Evolutionary conservation across 2,797 vertebrate genomes (phyloP).

Genomic region (Centroberyx gerrardi): DNA sequence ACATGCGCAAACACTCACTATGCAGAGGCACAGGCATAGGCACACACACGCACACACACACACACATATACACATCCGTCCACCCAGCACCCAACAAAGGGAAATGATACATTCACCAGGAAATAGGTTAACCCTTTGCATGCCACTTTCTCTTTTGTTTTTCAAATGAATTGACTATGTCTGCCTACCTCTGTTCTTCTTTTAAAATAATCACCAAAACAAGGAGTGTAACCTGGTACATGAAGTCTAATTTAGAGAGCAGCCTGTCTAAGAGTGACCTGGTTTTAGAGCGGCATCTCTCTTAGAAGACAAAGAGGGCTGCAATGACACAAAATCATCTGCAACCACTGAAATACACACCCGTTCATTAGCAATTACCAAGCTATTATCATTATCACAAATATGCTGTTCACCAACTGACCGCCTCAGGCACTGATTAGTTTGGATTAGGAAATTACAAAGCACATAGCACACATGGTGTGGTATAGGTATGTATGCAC

Average conservation of each 20-base stretch:
- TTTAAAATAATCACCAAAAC: neutral
- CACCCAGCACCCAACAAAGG: neutral
- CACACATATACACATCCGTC: slow-evolving; percentile 5
- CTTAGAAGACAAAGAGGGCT: slow-evolving; percentile 33
- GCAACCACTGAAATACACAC: slow-evolving; percentile 31
- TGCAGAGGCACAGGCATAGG: neutral
- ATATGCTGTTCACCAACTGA: slow-evolving; percentile 24
- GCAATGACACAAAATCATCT: slow-evolving; percentile 19
- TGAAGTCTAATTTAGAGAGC: slow-evolving; percentile 12
- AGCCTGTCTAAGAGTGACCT: slow-evolving; percentile 27
- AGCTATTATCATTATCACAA: slow-evolving; percentile 18
- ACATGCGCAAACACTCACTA: slow-evolving; percentile 6
- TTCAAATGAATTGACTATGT: neutral
- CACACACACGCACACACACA: slow-evolving; percentile 1
- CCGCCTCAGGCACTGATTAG: slow-evolving; percentile 19
- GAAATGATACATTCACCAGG: slow-evolving; percentile 15
- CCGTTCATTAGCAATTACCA: slow-evolving; percentile 42
- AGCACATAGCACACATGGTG: neutral
- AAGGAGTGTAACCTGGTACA: neutral
- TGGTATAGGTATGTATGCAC: neutral
- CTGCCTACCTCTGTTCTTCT: neutral
- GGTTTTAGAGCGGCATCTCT: slow-evolving; percentile 27
- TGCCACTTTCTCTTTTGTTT: slow-evolving; percentile 18
- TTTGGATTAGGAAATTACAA: slow-evolving; percentile 19
- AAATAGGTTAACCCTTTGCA: slow-evolving; percentile 37